Base-by-base conservation (phyloP, 2,797 vertebrate species). In the Capromys pilorides region DNA sequence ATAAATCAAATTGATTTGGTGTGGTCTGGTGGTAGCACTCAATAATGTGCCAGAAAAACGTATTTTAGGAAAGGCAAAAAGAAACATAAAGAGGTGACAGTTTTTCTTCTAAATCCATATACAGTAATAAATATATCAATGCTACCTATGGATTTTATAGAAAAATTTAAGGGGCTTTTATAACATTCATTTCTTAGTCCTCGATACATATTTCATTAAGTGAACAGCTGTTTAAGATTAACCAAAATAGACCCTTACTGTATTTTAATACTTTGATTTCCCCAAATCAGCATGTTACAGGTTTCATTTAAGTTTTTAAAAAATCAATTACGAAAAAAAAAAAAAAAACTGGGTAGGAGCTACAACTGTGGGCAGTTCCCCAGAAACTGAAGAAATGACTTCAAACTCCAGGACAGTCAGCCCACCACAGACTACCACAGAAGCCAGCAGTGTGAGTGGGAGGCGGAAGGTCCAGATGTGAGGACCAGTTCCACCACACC, bases 221-320 rank as follows among this genome's bases (percentile, higher is more conserved):
- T 80, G 86, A 97, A 87, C 94, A 96, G 91, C 95, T 97, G 94
- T 94, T 97, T 94, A 97, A 94, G 59, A 69, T 96, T 97, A 96
- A 93, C 64, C 64, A 90, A 89, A 92, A 89, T 93, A 96, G 92
- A 82, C 77, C 78, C 77, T 81, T 69, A 91, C 49, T 87, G 64
- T 79, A 93, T 95, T 84, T 78, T 91, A 78, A 87, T 92, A 85
- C 69, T 90, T 67, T 78, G 64, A 22, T 49, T 90, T 95, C 79
- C 36, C 69, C 79, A 79, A 90, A 96, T 96, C 69, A 92, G 73
- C 79, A 96, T 18, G 3, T 59, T 59, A 51, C 49, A 93, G 66
- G 80, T 39, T 90, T 97, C 69, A 80, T 82, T 86, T 84, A 80
- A 51, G 33, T 66, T 85, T 95, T 69, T 62, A 26, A 19, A 16